phyloP scores from a whole-genome alignment of 2,113 vertebrate species.

The Columba janthina region DNA sequence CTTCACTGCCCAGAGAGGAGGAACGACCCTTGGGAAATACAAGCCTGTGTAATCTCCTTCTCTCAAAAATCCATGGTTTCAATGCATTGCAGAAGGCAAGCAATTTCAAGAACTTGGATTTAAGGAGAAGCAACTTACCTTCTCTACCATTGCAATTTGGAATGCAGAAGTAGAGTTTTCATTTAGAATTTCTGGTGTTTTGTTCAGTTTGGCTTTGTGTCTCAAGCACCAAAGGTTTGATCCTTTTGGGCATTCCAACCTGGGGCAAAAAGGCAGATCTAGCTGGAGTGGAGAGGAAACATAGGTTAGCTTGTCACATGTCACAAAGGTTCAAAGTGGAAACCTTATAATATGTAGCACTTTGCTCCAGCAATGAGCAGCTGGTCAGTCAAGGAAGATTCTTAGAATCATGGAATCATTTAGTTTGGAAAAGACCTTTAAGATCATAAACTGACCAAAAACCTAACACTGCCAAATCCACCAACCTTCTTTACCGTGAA shows the following conservation, averaged over 20 bases:
- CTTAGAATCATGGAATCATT: neutral
- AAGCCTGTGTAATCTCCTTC: neutral
- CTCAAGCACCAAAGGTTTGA: neutral
- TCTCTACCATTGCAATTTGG: neutral
- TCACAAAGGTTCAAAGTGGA: neutral
- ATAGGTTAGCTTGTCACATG: neutral
- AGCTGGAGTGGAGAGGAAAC: neutral
- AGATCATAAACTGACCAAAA: neutral
- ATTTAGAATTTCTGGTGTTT: neutral
- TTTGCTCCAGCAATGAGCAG: neutral
- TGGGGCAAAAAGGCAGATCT: neutral
- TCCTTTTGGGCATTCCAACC: neutral
- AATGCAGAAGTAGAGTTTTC: neutral
- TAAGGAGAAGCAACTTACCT: neutral
- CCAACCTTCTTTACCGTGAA: neutral
- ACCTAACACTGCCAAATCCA: neutral
- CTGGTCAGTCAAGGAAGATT: neutral
- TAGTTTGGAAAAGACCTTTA: neutral
- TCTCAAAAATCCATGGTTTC: neutral
- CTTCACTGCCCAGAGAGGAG: neutral
- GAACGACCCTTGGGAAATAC: neutral
- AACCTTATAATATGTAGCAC: accelerated
- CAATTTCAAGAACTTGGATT: neutral
- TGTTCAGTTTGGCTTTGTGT: neutral
- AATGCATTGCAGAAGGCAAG: neutral